These are phyloP conservation scores for Alcedo atthis DNA, from an alignment of 2,797 vertebrate species.

Conservation along the genomic window DNA sequence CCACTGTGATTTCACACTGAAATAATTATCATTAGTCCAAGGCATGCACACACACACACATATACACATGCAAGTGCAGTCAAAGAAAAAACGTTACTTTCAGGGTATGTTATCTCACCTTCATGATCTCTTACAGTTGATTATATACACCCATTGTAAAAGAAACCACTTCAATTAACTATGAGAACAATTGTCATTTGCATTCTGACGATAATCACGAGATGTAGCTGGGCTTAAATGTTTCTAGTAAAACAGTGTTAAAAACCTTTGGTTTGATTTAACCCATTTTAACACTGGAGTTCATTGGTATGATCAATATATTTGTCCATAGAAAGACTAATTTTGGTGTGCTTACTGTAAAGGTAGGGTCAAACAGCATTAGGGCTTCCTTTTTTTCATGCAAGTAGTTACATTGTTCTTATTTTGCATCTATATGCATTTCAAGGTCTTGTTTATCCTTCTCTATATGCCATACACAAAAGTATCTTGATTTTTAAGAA, in stretches of 20 bases:
- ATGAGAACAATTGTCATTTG: conserved; percentile 76
- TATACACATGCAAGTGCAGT: conserved; percentile 58
- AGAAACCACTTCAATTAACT: conserved; percentile 78
- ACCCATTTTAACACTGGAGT: conserved; percentile 27
- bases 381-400: not conserved
- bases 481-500: not conserved
- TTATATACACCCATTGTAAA: conserved; percentile 75
- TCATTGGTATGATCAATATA: not conserved
- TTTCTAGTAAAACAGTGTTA: conserved; percentile 62
- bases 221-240: conserved; percentile 59
- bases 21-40: conserved; percentile 87
- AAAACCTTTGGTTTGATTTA: conserved; percentile 65
- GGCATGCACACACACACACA: conserved; percentile 41
- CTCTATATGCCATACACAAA: not conserved
- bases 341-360: not conserved
- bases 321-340: not conserved
- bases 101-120: conserved; percentile 80
- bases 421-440: not conserved
- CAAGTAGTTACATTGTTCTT: not conserved
- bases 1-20: conserved; percentile 85
- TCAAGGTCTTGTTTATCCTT: not conserved
- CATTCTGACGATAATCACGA: conserved; percentile 71
- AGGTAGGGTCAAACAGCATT: not conserved
- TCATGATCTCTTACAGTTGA: conserved; percentile 72
- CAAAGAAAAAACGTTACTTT: conserved; percentile 69